phyloP scores from a whole-genome alignment of 92 coral and sea anemone genomes.

The Actinernus sp. region DNA sequence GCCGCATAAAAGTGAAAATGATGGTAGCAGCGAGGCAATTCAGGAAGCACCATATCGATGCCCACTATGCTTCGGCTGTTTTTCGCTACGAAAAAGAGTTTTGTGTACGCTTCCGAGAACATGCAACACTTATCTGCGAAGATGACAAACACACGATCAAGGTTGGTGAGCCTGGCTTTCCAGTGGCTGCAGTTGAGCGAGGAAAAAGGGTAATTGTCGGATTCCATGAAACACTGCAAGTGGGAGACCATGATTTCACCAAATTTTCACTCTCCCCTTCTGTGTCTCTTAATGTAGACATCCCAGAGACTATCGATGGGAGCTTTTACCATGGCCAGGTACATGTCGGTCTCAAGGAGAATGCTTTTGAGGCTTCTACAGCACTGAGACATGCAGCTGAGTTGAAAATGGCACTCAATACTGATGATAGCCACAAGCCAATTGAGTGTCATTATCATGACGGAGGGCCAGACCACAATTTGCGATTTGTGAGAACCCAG shows the following conservation, averaged over 20 bases:
- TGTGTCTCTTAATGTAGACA: conserved; percentile 17
- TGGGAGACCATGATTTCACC: conserved; percentile 71
- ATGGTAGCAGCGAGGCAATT: conserved; percentile 68
- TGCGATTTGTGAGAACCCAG: conserved; percentile 18
- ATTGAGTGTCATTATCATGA: conserved; percentile 40
- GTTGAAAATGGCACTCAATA: not conserved
- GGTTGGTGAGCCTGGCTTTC: conserved; percentile 68
- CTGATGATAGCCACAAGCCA: conserved; percentile 1
- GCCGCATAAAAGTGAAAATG: conserved; percentile 51
- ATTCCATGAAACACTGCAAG: conserved; percentile 48
- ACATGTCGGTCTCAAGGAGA: conserved; percentile 52
- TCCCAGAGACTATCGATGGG: conserved; percentile 50
- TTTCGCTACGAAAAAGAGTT: conserved; percentile 51
- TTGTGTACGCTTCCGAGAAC: conserved; percentile 38
- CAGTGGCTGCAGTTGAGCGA: conserved; percentile 67
- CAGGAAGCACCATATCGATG: conserved; percentile 46
- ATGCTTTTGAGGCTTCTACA: conserved; percentile 41
- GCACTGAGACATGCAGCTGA: conserved; percentile 57
- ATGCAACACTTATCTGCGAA: conserved; percentile 57
- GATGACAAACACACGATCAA: conserved; percentile 74
- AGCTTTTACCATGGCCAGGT: conserved; percentile 64
- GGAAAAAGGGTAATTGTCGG: conserved; percentile 65
- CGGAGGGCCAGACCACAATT: conserved; percentile 65
- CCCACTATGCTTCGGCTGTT: conserved; percentile 58
- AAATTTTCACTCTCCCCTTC: conserved; percentile 65